These are phyloP conservation scores for Pseudomugil tenellus DNA, from an alignment of 2,797 vertebrate genomes.

Conservation along the genomic window DNA sequence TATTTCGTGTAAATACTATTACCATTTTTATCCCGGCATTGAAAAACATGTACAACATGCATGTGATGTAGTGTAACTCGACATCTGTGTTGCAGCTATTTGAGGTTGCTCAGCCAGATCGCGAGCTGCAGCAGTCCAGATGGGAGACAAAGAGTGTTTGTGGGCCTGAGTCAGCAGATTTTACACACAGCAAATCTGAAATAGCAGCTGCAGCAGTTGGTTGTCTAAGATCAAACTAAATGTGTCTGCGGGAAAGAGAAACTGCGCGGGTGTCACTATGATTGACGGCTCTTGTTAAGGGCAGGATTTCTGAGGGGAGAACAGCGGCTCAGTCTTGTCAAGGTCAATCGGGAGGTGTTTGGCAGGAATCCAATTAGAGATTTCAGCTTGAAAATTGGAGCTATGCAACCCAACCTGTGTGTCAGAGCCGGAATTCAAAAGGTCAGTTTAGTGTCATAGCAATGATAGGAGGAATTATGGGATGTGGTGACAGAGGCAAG, in stretches of 20 bases:
- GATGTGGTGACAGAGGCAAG: slow-evolving; percentile 44
- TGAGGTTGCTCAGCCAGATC: slow-evolving; percentile 48
- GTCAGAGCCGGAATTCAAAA: slow-evolving; percentile 66
- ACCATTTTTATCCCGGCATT: slow-evolving; percentile 2
- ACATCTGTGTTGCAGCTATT: slow-evolving; percentile 48
- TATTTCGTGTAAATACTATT: not conserved
- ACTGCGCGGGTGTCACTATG: slow-evolving; percentile 46
- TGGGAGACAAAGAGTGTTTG: slow-evolving; percentile 64
- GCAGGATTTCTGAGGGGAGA: slow-evolving; percentile 60
- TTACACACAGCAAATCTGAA: slow-evolving; percentile 50
- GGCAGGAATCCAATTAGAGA: slow-evolving; percentile 66
- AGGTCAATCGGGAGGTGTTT: slow-evolving; percentile 67
- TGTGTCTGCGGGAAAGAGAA: slow-evolving; percentile 25
- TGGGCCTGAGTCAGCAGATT: slow-evolving; percentile 69
- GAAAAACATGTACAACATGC: slow-evolving; percentile 9
- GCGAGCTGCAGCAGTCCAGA: slow-evolving; percentile 58
- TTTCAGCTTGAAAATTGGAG: slow-evolving; percentile 66
- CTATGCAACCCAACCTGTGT: slow-evolving; percentile 62
- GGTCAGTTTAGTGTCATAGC: slow-evolving; percentile 64
- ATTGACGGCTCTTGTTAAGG: slow-evolving; percentile 73
- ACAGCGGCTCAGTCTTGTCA: slow-evolving; percentile 67
- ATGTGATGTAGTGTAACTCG: slow-evolving; percentile 31
- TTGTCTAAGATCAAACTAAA: slow-evolving; percentile 52
- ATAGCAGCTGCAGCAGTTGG: slow-evolving; percentile 45
- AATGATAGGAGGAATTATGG: slow-evolving; percentile 58